These are phyloP conservation scores for Palythoa heliodiscus DNA, from an alignment of 92 coral and sea anemone species.

Conservation along the genomic window DNA sequence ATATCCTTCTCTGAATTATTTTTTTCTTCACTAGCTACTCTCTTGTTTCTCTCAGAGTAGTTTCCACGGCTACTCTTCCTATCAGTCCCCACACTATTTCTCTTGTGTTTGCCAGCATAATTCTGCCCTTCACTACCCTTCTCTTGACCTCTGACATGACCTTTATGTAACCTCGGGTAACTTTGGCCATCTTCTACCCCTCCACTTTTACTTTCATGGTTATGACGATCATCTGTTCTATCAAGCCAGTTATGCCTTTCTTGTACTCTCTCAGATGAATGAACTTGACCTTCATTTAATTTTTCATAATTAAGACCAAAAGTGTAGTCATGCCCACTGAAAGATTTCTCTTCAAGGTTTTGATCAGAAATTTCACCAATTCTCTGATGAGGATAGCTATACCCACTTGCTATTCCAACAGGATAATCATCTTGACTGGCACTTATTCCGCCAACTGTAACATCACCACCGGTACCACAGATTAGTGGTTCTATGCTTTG, in stretches of 20 bases:
- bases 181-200: slow-evolving; percentile 25
- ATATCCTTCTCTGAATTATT: neutral
- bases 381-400: neutral
- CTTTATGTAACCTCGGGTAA: slow-evolving; percentile 31
- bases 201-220: slow-evolving; percentile 30
- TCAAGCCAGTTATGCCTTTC: slow-evolving; percentile 12
- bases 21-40: neutral
- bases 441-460: neutral
- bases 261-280: neutral
- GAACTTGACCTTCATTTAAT: neutral
- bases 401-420: neutral
- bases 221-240: slow-evolving; percentile 8
- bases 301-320: slow-evolving; percentile 12
- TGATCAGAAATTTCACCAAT: neutral
- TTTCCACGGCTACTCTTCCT: neutral
- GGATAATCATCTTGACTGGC: neutral
- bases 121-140: neutral
- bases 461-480: too few relatives aligned
- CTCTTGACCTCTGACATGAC: slow-evolving; percentile 27
- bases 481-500: neutral
- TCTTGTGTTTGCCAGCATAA: neutral
- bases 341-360: slow-evolving; percentile 4
- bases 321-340: neutral
- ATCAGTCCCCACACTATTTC: neutral
- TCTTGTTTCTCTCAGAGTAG: neutral